phyloP scores from a whole-genome alignment of 2,113 vertebrate species.

The Erythrolamprus reginae region DNA sequence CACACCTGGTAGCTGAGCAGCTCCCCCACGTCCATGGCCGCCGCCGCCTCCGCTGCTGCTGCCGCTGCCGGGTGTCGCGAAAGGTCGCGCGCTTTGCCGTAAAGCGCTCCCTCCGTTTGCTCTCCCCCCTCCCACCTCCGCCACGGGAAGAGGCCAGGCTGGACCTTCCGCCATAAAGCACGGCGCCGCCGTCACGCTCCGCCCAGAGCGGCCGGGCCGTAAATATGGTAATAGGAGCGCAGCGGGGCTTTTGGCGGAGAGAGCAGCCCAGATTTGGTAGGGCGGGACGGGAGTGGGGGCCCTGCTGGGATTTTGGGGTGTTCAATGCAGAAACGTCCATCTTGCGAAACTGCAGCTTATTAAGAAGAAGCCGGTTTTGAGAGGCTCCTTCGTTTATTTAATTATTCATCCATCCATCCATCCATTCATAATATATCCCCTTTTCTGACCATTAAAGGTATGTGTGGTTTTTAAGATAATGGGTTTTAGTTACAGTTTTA shows the following conservation, averaged over 20 bases:
- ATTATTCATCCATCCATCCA: too few relatives aligned
- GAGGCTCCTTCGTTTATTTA: too few relatives aligned
- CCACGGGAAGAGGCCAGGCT: slow-evolving; percentile 29
- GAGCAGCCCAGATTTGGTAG: not conserved
- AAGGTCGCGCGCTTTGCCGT: slow-evolving; percentile 8
- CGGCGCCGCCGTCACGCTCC: not conserved
- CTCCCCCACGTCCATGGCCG: slow-evolving; percentile 88
- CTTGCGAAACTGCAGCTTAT: too few relatives aligned
- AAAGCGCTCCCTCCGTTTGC: slow-evolving; percentile 19
- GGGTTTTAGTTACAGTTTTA: too few relatives aligned
- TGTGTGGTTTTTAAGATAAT: too few relatives aligned
- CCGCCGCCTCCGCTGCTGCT: too few relatives aligned
- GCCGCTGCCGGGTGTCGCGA: not conserved
- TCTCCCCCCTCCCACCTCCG: too few relatives aligned
- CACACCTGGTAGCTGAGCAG: slow-evolving; percentile 90
- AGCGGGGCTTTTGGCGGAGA: accelerated
- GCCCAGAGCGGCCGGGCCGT: not conserved
- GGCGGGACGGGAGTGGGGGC: not conserved
- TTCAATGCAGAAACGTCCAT: too few relatives aligned
- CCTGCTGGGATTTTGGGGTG: not conserved
- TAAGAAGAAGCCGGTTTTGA: too few relatives aligned
- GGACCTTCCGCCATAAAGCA: not conserved
- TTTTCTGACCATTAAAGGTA: too few relatives aligned
- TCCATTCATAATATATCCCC: too few relatives aligned
- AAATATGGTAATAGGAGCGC: not conserved